Evolutionary conservation across 1,140 invertebrate genomes (phyloP).

Genomic region (Glossosoma conforme): DNA sequence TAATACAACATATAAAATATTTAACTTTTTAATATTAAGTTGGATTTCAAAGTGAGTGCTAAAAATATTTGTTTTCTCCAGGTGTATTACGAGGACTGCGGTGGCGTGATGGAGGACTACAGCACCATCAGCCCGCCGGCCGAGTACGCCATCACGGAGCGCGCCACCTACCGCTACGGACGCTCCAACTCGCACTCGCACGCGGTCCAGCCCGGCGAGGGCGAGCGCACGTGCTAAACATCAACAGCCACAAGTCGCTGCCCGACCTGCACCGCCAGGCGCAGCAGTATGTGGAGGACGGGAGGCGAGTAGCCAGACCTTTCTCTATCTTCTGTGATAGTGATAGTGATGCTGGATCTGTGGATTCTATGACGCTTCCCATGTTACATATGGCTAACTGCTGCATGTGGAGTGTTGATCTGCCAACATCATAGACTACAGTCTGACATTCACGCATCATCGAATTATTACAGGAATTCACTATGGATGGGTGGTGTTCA

Average conservation of each 20-base stretch:
- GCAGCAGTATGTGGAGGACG: conserved; percentile 39
- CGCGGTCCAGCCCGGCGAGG: conserved; percentile 47
- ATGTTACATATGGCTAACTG: too few species aligned
- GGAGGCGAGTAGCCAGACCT: conserved; percentile 17
- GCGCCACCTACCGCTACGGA: conserved; percentile 29
- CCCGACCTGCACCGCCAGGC: conserved; percentile 73
- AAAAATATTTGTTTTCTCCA: not conserved
- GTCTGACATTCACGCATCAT: too few species aligned
- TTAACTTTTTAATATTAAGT: too few species aligned
- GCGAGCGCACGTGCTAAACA: conserved; percentile 49
- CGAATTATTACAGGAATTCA: too few species aligned
- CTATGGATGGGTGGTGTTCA: too few species aligned
- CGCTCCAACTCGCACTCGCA: conserved; percentile 66
- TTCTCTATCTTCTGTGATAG: not conserved
- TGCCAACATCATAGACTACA: too few species aligned
- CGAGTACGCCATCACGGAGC: conserved; percentile 52
- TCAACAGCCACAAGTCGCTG: conserved; percentile 75
- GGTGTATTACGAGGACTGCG: conserved; percentile 26
- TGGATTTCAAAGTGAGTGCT: too few species aligned
- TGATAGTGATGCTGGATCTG: too few species aligned
- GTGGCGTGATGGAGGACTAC: conserved; percentile 43
- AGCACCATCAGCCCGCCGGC: conserved; percentile 60
- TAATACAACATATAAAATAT: too few species aligned
- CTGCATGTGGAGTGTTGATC: too few species aligned
- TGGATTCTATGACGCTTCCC: too few species aligned